Percentiles rank a stretch among this genome's conserved stretches.
Evolutionary conservation across 2,888 invertebrate species (phyloP).

Genomic region (Sepiola atlantica): DNA sequence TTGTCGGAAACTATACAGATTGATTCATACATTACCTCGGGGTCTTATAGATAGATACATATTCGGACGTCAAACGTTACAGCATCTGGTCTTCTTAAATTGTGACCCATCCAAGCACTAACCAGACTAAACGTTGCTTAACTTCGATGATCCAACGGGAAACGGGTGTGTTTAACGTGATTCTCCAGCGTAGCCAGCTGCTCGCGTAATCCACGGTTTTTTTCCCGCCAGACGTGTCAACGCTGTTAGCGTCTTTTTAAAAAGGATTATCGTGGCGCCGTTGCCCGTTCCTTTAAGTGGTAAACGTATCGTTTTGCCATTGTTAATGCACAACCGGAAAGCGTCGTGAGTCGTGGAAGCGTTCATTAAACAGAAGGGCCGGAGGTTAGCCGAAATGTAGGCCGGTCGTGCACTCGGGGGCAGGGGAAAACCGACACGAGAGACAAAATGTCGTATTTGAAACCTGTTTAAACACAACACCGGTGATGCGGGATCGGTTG

Average conservation of each 20-base stretch:
- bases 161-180: too few species aligned
- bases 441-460: constrained; percentile 32
- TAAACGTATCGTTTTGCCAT: constrained; percentile 6
- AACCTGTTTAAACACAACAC: constrained; percentile 32
- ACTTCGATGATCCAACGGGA: too few species aligned
- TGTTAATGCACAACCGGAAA: background rate
- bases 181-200: too few species aligned
- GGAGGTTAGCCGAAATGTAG: background rate
- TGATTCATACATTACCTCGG: too few species aligned
- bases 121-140: too few species aligned
- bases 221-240: background rate
- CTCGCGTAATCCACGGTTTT: background rate
- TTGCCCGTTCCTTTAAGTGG: background rate
- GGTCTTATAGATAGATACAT: too few species aligned
- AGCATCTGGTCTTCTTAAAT: too few species aligned
- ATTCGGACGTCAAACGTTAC: too few species aligned
- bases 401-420: constrained; percentile 7
- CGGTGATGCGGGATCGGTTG: background rate
- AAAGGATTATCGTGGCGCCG: background rate
- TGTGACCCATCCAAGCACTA: too few species aligned
- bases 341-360: background rate
- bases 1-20: too few species aligned
- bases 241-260: background rate
- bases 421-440: background rate
- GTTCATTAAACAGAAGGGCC: background rate